Conservation (phyloP, 2,888 invertebrate species). For the Autographa gamma region DNA sequence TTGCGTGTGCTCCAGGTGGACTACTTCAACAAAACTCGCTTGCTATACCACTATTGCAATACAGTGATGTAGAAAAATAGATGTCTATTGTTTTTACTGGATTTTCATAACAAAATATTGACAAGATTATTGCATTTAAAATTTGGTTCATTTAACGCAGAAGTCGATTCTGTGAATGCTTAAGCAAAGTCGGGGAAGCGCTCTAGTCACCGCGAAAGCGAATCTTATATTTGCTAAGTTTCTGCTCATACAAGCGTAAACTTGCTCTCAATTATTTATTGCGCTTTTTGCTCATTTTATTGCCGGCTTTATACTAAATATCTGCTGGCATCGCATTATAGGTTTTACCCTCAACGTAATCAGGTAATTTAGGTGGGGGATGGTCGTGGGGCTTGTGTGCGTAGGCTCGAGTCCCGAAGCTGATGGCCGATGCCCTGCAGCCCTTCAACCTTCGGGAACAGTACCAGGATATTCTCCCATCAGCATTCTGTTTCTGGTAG, state of each 20-base stretch:
- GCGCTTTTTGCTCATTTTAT: not conserved
- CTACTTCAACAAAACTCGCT: no score
- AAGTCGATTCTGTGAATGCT: slow-evolving; percentile 11
- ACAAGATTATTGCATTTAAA: not conserved
- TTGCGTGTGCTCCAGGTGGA: no score
- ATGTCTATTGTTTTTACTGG: slow-evolving; percentile 15
- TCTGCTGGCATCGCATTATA: slow-evolving; percentile 27
- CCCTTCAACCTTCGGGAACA: slow-evolving; percentile 83
- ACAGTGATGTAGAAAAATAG: slow-evolving; percentile 50
- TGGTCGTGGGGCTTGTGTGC: slow-evolving; percentile 79
- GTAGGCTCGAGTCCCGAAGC: slow-evolving; percentile 71
- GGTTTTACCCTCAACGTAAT: slow-evolving; percentile 32
- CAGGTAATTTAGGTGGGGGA: slow-evolving; percentile 72
- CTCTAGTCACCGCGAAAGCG: no score
- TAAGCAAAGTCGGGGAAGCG: no score
- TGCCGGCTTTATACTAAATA: not conserved
- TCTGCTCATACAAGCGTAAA: no score
- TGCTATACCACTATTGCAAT: slow-evolving; percentile 17
- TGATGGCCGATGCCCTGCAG: slow-evolving; percentile 81
- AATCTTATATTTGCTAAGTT: no score
- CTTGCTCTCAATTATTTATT: no score
- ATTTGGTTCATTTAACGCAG: not conserved
- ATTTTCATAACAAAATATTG: not conserved
- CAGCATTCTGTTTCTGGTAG: slow-evolving; percentile 82
- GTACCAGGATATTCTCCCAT: slow-evolving; percentile 84